These are phyloP conservation scores for Sericinus montela DNA, from an alignment of 2,888 invertebrate genomes.

Conservation along the genomic window DNA sequence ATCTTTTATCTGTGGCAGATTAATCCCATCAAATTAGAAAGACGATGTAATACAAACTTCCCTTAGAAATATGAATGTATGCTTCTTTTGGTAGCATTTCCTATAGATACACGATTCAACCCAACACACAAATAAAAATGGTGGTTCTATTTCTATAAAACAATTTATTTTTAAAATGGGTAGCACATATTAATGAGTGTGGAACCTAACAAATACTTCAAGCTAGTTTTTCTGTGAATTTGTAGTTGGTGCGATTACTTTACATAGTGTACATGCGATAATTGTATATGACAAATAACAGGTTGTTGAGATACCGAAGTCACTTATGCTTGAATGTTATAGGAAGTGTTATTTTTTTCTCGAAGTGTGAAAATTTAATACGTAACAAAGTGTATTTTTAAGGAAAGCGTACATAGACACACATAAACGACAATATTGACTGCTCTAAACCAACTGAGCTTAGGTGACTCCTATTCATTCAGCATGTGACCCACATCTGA, in stretches of 20 bases:
- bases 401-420: slow-evolving; percentile 15
- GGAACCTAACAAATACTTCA: slow-evolving; percentile 40
- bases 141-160: slow-evolving; percentile 69
- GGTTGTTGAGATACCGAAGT: slow-evolving; percentile 76
- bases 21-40: slow-evolving; percentile 36
- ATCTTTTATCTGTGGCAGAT: slow-evolving; percentile 32
- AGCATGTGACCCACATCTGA: slow-evolving; percentile 78
- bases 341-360: slow-evolving; percentile 49
- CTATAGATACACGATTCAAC: slow-evolving; percentile 56
- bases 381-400: slow-evolving; percentile 20
- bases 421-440: slow-evolving; percentile 26
- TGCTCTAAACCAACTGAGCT: slow-evolving; percentile 29
- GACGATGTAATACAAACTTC: slow-evolving; percentile 1
- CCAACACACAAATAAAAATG: slow-evolving; percentile 75
- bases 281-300: slow-evolving; percentile 75
- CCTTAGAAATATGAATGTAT: slow-evolving; percentile 1
- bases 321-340: slow-evolving; percentile 57
- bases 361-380: slow-evolving; percentile 28
- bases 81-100: slow-evolving; percentile 22
- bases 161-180: slow-evolving; percentile 47
- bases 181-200: slow-evolving; percentile 32
- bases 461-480: slow-evolving; percentile 58
- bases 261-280: slow-evolving; percentile 57
- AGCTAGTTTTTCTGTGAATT: slow-evolving; percentile 36
- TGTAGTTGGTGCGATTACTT: slow-evolving; percentile 51